Conservation (phyloP, 2,797 vertebrate genomes). For the Hirundo rustica region DNA sequence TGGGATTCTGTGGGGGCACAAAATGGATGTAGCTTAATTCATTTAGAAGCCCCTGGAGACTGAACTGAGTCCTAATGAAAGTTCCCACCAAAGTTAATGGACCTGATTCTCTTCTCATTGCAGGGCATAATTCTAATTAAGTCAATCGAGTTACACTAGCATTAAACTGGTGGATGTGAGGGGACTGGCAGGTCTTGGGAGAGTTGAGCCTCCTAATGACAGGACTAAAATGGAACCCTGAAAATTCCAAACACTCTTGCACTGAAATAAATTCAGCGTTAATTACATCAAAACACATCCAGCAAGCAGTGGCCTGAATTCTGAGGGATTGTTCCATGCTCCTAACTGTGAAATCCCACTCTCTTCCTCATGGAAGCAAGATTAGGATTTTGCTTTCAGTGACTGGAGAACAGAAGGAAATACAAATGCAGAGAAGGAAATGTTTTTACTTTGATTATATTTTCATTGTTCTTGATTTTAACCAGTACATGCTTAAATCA, state of each 20-base stretch:
- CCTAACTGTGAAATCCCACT: neutral
- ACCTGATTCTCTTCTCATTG: constrained; percentile 53
- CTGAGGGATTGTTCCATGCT: neutral
- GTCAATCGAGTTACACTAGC: constrained; percentile 24
- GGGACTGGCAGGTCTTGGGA: constrained; percentile 39
- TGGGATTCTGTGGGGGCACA: neutral
- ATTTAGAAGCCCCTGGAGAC: constrained; percentile 29
- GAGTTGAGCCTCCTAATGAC: constrained; percentile 32
- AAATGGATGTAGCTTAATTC: constrained; percentile 29
- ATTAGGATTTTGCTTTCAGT: neutral
- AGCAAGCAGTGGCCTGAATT: constrained; percentile 39
- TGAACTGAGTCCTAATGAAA: constrained; percentile 63
- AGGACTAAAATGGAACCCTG: constrained; percentile 32
- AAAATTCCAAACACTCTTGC: neutral
- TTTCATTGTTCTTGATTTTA: neutral
- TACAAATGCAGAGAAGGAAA: neutral
- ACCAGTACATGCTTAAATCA: neutral
- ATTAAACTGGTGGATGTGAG: constrained; percentile 38
- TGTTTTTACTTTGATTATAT: accelerated
- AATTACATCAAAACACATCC: constrained; percentile 35
- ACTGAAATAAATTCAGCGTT: neutral
- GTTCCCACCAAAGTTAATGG: constrained; percentile 66
- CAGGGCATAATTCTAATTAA: constrained; percentile 62
- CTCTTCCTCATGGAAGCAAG: neutral
- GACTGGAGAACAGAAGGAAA: neutral